These are phyloP conservation scores for Gymnarchus niloticus DNA, from an alignment of 2,113 vertebrate genomes.

Conservation along the genomic window DNA sequence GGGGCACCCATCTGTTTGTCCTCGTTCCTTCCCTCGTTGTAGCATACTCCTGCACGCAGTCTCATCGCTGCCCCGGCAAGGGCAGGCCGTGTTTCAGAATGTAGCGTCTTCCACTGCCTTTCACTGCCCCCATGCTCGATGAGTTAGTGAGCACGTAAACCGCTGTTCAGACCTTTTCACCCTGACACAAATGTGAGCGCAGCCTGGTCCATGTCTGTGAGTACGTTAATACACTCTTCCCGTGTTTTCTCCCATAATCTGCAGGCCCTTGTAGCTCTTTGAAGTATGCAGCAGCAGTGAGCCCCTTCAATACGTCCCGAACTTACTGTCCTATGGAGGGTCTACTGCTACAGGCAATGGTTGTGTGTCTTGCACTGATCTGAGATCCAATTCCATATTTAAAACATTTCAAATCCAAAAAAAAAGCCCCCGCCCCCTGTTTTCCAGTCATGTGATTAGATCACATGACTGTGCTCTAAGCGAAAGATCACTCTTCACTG, in stretches of 20 bases:
- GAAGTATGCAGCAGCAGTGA: neutral
- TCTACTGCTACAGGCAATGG: neutral
- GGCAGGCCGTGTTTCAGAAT: neutral
- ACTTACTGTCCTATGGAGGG: neutral
- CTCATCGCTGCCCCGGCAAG: neutral
- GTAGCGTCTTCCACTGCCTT: conserved; percentile 7
- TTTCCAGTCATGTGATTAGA: too few relatives aligned
- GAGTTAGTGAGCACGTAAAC: conserved; percentile 16
- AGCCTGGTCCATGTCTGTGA: neutral
- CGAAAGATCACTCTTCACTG: neutral
- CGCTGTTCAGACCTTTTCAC: neutral
- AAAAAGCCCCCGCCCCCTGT: neutral
- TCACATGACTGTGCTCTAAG: neutral
- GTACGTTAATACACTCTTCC: neutral
- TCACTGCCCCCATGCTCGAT: neutral
- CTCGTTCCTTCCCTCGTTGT: too few relatives aligned
- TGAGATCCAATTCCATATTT: neutral
- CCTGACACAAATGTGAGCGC: neutral
- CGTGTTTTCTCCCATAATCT: neutral
- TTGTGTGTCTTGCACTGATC: neutral
- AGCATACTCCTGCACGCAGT: conserved; percentile 26
- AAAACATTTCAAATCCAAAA: neutral
- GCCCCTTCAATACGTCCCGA: neutral
- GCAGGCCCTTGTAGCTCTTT: neutral
- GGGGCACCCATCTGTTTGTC: too few relatives aligned